These are phyloP conservation scores for Siderastrea siderea DNA, from an alignment of 92 coral and sea anemone species.

Conservation along the genomic window DNA sequence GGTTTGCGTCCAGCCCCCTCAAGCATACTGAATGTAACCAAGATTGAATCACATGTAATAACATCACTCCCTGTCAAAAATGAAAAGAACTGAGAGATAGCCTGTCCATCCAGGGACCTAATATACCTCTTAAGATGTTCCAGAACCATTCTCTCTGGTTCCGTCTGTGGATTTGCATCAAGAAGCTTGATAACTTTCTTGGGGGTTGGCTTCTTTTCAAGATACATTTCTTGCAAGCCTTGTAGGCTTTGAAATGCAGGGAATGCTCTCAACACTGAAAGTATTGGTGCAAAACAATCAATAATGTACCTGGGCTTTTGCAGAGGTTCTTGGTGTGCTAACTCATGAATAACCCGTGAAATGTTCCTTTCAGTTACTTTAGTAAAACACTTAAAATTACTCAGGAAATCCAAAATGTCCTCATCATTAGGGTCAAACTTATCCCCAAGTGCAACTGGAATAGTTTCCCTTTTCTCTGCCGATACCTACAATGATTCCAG, in stretches of 20 bases:
- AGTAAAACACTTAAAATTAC: constrained; percentile 58
- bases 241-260: constrained; percentile 54
- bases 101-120: constrained; percentile 44
- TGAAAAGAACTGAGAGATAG: constrained; percentile 32
- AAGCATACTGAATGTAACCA: constrained; percentile 25
- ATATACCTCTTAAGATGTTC: constrained; percentile 58
- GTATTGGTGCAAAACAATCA: constrained; percentile 61
- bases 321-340: constrained; percentile 66
- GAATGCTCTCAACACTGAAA: constrained; percentile 51
- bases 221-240: constrained; percentile 45
- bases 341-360: constrained; percentile 41
- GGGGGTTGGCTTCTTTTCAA: constrained; percentile 47
- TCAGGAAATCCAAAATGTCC: constrained; percentile 61
- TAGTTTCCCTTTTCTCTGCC: constrained; percentile 42
- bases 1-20: constrained; percentile 46
- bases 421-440: constrained; percentile 48
- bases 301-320: constrained; percentile 70
- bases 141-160: constrained; percentile 43
- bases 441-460: constrained; percentile 30
- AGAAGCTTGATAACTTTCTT: constrained; percentile 55
- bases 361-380: constrained; percentile 46
- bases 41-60: constrained; percentile 27
- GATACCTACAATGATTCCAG: constrained; percentile 65
- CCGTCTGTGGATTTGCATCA: constrained; percentile 52
- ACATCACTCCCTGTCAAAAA: constrained; percentile 66